Base-by-base conservation (phyloP, 2,888 invertebrate species). In the Baccha elongata region DNA sequence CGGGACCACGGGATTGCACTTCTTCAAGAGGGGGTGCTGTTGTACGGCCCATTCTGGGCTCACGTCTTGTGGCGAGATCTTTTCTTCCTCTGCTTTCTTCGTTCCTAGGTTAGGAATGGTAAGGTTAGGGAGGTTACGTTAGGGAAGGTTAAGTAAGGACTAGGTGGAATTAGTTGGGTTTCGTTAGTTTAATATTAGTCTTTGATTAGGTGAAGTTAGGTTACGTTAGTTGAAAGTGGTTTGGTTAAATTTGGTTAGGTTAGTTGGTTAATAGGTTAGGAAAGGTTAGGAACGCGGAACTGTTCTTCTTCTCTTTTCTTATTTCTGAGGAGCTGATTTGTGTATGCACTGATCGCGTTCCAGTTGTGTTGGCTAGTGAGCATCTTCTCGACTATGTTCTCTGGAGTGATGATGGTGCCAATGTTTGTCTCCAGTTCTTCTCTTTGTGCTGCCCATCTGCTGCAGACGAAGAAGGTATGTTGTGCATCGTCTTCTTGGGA, bases 301-400 rank as follows among this genome's bases (percentile, higher is more conserved):
- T n/a, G n/a, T n/a, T n/a, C n/a, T n/a, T 21, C 11, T 19, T 46
- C 44, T 21, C 19, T 11, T 8, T 26, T 48, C 8, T 48, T 13
- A 3, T 13, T 48, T 13, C 3, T 48, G 23, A 48, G 3, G 13
- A 48, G 23, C 26, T 48, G 15, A 1, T n/a, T 48, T 11, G 13
- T 23, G 13, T 48, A 4, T 13, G 15, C 23, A 10, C 8, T 13
- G 13, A 26, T 48, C 7, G 13, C 13, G 7, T 26, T 26, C 26
- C 48, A 48, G 2, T 26, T 6, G 2, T 35, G 5, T 35, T 35
- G 5, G 11, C 10, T 35, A 6, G 3, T 8, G 8, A 35, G 35
- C 26, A 26, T 48, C 48, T 26, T 48, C 26, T 26, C 23, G 48
- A 48, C 26, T 8, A 48, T 48, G 26, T 48, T 48, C 7, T 48